Evolutionary conservation across 30 jellyfish, hydroid and myxozoan species (phyloP).

Genomic region (Aurelia coerulea): DNA sequence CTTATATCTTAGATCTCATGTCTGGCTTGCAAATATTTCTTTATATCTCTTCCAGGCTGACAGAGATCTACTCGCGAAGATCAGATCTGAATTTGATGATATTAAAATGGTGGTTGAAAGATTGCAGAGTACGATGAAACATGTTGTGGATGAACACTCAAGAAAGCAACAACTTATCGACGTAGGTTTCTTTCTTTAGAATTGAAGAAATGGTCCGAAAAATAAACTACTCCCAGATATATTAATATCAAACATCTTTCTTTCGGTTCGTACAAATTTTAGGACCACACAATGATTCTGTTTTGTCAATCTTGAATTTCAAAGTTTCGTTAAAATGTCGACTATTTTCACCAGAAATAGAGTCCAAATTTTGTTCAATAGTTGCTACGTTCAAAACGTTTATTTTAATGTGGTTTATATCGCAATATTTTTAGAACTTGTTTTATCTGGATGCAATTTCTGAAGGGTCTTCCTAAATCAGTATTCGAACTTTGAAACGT

Average conservation of each 20-base stretch:
- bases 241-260: neutral
- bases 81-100: conserved; percentile 19
- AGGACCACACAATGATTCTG: too few species aligned
- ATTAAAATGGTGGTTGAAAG: conserved; percentile 35
- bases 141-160: conserved; percentile 40
- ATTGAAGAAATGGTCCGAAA: neutral
- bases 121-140: conserved; percentile 51
- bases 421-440: too few species aligned
- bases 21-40: neutral
- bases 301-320: too few species aligned
- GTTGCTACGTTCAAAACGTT: too few species aligned
- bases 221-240: neutral
- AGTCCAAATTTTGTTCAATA: too few species aligned
- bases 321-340: too few species aligned
- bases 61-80: neutral
- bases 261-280: too few species aligned
- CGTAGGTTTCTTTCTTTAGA: conserved; percentile 9
- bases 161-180: conserved; percentile 44
- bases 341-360: too few species aligned
- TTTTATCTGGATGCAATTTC: too few species aligned
- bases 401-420: too few species aligned
- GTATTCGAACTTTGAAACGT: too few species aligned
- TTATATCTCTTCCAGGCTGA: conserved; percentile 21
- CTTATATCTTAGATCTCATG: neutral
- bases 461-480: too few species aligned